phyloP scores from a whole-genome alignment of 2,888 invertebrate genomes.

The Torymus tubicola region DNA sequence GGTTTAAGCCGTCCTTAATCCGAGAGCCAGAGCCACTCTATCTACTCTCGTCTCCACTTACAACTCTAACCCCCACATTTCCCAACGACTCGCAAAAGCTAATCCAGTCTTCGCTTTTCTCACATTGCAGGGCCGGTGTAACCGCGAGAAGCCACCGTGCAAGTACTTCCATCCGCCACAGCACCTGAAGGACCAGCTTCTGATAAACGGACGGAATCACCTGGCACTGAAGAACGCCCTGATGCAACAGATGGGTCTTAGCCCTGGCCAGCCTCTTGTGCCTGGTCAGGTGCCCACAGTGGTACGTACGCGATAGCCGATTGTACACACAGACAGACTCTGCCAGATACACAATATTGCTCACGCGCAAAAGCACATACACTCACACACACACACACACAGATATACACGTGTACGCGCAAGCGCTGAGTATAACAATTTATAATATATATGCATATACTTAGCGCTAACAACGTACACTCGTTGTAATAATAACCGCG shows the following conservation, averaged over 20 bases:
- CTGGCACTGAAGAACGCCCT: slow-evolving; percentile 98
- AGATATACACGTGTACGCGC: too few relatives aligned
- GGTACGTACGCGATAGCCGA: slow-evolving; percentile 81
- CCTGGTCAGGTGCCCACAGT: slow-evolving; percentile 95
- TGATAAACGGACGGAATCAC: slow-evolving; percentile 99
- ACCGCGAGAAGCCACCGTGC: slow-evolving; percentile 99
- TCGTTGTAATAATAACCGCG: neutral
- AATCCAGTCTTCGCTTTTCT: too few relatives aligned
- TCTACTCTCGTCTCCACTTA: too few relatives aligned
- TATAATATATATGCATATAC: slow-evolving; percentile 7
- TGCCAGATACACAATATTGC: too few relatives aligned
- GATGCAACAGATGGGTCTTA: slow-evolving; percentile 97
- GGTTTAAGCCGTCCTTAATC: too few relatives aligned
- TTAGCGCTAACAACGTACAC: neutral
- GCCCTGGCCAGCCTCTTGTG: slow-evolving; percentile 92
- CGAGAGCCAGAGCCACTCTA: too few relatives aligned
- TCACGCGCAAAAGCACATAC: too few relatives aligned
- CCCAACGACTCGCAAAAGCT: too few relatives aligned
- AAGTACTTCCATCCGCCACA: slow-evolving; percentile 99
- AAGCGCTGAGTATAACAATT: neutral
- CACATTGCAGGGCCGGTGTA: slow-evolving; percentile 96
- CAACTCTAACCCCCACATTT: too few relatives aligned
- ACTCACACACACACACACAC: too few relatives aligned
- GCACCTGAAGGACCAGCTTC: slow-evolving; percentile 99
- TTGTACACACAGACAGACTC: too few relatives aligned